Percentiles rank a stretch among this genome's conserved stretches.
Evolutionary conservation across 2,797 vertebrate genomes (phyloP).

Genomic region (Rhynchotus rufescens): DNA sequence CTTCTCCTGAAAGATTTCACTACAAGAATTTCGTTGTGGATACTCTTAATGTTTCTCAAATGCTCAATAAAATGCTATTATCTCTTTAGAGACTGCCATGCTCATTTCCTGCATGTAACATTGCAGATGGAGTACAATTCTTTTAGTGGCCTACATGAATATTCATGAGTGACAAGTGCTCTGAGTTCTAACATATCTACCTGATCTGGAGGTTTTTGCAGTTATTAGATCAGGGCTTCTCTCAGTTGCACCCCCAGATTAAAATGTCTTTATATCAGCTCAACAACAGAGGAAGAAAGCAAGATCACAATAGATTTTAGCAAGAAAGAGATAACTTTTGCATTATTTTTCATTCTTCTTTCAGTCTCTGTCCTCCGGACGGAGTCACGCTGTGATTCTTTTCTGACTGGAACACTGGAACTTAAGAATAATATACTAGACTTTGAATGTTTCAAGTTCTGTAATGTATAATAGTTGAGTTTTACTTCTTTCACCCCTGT

Average conservation of each 20-base stretch:
- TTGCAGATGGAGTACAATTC: constrained; percentile 18
- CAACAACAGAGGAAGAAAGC: constrained; percentile 67
- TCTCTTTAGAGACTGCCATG: constrained; percentile 5
- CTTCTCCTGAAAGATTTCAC: not conserved
- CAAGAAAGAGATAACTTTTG: constrained; percentile 80
- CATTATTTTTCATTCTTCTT: constrained; percentile 83
- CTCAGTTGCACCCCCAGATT: constrained; percentile 61
- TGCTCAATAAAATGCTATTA: not conserved
- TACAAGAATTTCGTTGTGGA: not conserved
- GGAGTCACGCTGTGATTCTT: constrained; percentile 80
- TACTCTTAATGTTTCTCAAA: constrained; percentile 19
- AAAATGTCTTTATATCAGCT: constrained; percentile 73
- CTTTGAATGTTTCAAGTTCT: constrained; percentile 77
- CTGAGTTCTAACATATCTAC: constrained; percentile 48
- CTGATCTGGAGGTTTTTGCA: constrained; percentile 46
- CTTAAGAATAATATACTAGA: constrained; percentile 77
- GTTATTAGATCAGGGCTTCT: constrained; percentile 74
- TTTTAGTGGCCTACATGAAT: constrained; percentile 64
- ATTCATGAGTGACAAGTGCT: constrained; percentile 62
- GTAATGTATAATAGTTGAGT: constrained; percentile 75
- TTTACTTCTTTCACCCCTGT: constrained; percentile 73
- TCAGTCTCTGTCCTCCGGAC: constrained; percentile 66
- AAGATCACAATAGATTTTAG: constrained; percentile 78
- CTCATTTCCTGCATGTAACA: constrained; percentile 17
- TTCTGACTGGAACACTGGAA: constrained; percentile 72